Evolutionary conservation across 1,140 invertebrate species (phyloP).

Genomic region (Lepidurus couesii): DNA sequence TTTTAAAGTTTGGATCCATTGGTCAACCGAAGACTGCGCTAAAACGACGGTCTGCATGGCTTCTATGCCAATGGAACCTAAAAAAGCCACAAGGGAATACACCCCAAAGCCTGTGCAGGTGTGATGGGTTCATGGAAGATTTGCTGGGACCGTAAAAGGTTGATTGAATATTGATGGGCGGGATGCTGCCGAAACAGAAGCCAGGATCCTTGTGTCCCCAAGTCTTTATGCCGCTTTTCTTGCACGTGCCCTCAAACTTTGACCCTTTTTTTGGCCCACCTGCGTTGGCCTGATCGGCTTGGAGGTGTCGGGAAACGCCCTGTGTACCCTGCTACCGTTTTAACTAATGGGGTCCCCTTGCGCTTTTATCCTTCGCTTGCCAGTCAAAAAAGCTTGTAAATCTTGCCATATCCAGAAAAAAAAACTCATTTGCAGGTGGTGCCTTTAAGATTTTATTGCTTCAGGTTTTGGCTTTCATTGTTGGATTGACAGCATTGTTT

Average conservation of each 20-base stretch:
- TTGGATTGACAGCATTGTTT: too few relatives aligned
- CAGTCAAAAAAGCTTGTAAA: background rate
- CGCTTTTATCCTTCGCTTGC: background rate
- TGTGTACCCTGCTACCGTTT: slow-evolving; percentile 5
- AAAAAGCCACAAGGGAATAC: background rate
- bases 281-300: background rate
- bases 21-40: too few relatives aligned
- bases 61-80: background rate
- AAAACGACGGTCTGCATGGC: too few relatives aligned
- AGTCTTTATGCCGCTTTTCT: background rate
- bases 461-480: too few relatives aligned
- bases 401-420: background rate
- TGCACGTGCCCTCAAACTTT: slow-evolving; percentile 11
- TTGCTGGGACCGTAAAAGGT: background rate
- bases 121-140: background rate
- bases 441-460: too few relatives aligned
- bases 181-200: background rate
- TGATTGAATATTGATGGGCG: background rate
- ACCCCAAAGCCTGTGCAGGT: background rate
- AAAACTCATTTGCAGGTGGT: background rate
- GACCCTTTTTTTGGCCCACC: background rate
- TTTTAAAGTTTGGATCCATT: background rate
- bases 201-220: background rate
- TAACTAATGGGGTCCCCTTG: background rate
- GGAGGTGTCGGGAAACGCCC: slow-evolving; percentile 7